Evolutionary conservation across 2,797 vertebrate genomes (phyloP).

Genomic region (Lutjanus argentimaculatus): DNA sequence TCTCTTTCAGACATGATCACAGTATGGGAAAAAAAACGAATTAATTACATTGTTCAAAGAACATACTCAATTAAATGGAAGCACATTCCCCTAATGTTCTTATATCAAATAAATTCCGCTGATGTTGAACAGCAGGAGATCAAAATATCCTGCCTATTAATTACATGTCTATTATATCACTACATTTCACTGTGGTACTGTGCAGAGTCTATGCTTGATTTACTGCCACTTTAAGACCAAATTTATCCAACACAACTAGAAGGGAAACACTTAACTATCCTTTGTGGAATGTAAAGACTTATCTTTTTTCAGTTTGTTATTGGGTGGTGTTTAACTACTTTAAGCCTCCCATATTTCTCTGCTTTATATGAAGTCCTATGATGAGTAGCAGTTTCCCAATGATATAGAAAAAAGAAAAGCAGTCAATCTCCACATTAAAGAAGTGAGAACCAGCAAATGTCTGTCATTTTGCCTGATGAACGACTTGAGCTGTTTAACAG

Average conservation of each 20-base stretch:
- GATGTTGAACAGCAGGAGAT: slow-evolving; percentile 36
- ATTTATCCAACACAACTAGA: neutral
- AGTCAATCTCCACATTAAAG: neutral
- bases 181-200: neutral
- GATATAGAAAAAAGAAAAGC: neutral
- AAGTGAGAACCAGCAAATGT: neutral
- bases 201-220: slow-evolving; percentile 11
- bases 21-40: neutral
- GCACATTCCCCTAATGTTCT: slow-evolving; percentile 3
- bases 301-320: neutral
- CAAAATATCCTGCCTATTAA: slow-evolving; percentile 1
- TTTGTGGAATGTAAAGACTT: too few species aligned
- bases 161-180: slow-evolving; percentile 14
- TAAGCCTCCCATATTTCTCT: too few species aligned
- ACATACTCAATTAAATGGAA: slow-evolving; percentile 9
- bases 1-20: slow-evolving; percentile 14
- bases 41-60: slow-evolving; percentile 20
- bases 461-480: neutral
- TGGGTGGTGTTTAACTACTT: slow-evolving; percentile 1
- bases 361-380: neutral
- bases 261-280: too few species aligned
- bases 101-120: slow-evolving; percentile 16
- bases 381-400: neutral
- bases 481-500: neutral
- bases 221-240: neutral